These are phyloP conservation scores for Morbakka virulenta DNA, from an alignment of 30 jellyfish, hydroid and myxozoan species.

Conservation along the genomic window DNA sequence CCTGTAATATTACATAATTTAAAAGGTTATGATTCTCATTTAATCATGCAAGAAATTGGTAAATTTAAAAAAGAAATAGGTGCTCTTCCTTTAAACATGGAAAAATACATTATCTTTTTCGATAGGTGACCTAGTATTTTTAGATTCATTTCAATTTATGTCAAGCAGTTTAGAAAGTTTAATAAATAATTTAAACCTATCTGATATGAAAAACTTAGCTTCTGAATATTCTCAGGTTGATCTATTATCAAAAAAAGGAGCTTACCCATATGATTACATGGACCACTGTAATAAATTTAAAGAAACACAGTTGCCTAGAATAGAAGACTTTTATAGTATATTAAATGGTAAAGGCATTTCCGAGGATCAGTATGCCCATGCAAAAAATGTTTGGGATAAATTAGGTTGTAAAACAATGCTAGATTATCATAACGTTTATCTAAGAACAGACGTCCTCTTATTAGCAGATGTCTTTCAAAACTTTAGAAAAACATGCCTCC, in stretches of 20 bases:
- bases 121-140: conserved; percentile 30
- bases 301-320: conserved; percentile 26
- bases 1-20: too few relatives aligned
- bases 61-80: conserved; percentile 3
- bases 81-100: too few relatives aligned
- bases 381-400: conserved; percentile 6
- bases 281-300: conserved; percentile 22
- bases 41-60: conserved; percentile 49
- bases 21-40: too few relatives aligned
- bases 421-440: conserved; percentile 16
- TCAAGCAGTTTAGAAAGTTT: conserved; percentile 27
- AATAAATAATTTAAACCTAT: conserved; percentile 3
- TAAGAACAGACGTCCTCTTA: too few relatives aligned
- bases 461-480: conserved; percentile 42
- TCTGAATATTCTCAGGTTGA: background rate
- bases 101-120: conserved; percentile 8
- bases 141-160: conserved; percentile 41
- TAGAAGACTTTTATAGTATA: too few relatives aligned
- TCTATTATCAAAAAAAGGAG: conserved; percentile 49
- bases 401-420: background rate
- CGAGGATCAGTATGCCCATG: conserved; percentile 43
- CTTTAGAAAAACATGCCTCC: conserved; percentile 22
- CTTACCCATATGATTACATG: conserved; percentile 63
- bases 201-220: background rate
- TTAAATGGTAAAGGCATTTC: conserved; percentile 1